Base-by-base conservation (phyloP, 2,888 invertebrate species). In the Girardia tigrina region DNA sequence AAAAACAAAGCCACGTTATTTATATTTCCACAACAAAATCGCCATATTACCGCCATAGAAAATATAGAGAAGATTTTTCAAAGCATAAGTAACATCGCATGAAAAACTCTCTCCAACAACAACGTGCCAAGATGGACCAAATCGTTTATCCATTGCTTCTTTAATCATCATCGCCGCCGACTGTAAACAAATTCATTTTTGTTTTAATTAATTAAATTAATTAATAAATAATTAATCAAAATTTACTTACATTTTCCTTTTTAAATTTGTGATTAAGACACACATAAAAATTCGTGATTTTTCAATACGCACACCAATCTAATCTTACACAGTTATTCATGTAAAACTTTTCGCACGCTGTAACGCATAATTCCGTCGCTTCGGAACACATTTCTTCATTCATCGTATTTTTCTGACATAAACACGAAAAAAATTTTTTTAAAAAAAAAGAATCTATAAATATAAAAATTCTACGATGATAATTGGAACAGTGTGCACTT, bases 371-470 rank as follows among this genome's bases (percentile, higher is more conserved):
- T 84, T 94, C 94, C 85, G 94, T 88, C 0, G 90, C 90, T 85
- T 95, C 94, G 29, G 88, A 88, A 80, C 89, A 89, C 89, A 93
- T 91, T 85, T 94, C 94, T 80, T 94, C 93, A 28, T 88, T 87
- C 94, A 95, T 94, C 83, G 94, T 94, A 8, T 90, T 89, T 84
- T 90, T 89, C 92, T 91, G n/a, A n/a, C n/a, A n/a, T n/a, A n/a
- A n/a, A n/a, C n/a, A n/a, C n/a, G n/a, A n/a, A 85, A 56, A 83
- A 20, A 56, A 12, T 56, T 56, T 20, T 16, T 8, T 56, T 56
- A 16, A 56, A 56, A 4, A n/a, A n/a, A n/a, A n/a, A n/a, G n/a
- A n/a, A n/a, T n/a, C n/a, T n/a, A n/a, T n/a, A n/a, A n/a, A n/a
- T n/a, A n/a, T n/a, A 56, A 56, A 56, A 56, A 12, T 16, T 8